Evolutionary conservation across 2,113 vertebrate genomes (phyloP), one percentile per base, ranked within the genome.

Genomic region (Lepus timidus): DNA sequence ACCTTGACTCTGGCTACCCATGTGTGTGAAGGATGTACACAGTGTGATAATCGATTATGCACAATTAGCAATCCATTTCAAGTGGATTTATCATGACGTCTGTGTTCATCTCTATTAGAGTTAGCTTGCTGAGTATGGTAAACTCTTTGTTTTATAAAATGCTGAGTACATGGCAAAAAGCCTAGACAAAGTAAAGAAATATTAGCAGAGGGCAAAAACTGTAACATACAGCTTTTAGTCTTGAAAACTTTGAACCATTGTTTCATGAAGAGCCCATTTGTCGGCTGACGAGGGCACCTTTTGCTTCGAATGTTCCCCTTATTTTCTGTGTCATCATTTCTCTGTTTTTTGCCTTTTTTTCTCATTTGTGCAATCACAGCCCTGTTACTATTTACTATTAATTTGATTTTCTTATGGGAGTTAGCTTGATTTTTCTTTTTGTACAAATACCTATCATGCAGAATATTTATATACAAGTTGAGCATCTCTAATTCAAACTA

Each of bases 31-130:
- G n/a, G 73, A 90, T 22, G 51, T 65, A 67, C 2, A 70, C 44
- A 76, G 25, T 58, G 16, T 67, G 70, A 44, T 49, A 62, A 83
- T 94, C 74, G 88, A 80, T 90, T 67, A 82, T 20, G 90, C 29
- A 68, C 61, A 93, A 96, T 90, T 86, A 94, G 33, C 82, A 22
- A 67, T 90, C 88, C 39, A 49, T 88, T 92, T 92, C 88, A 58
- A 11, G n/a, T 62, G 64, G 62, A 67, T 80, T 90, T 90, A 93
- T 92, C 68, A 79, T 27, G 64, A 70, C 0, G 1, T 62, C 51
- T 83, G 58, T 39, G 58, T 78, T 93, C 20, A 85, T 90, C 67
- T 94, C 70, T 55, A n/a, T 91, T 71, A 88, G 70, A 94, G 88
- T 80, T 36, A 88, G 70, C n/a, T 88, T 71, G 51, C 52, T 33